A percentile compares a stretch with the other conserved stretches of the same genome.
Evolutionary conservation across 2,113 vertebrate genomes (phyloP).

Genomic region (Nymphicus hollandicus): DNA sequence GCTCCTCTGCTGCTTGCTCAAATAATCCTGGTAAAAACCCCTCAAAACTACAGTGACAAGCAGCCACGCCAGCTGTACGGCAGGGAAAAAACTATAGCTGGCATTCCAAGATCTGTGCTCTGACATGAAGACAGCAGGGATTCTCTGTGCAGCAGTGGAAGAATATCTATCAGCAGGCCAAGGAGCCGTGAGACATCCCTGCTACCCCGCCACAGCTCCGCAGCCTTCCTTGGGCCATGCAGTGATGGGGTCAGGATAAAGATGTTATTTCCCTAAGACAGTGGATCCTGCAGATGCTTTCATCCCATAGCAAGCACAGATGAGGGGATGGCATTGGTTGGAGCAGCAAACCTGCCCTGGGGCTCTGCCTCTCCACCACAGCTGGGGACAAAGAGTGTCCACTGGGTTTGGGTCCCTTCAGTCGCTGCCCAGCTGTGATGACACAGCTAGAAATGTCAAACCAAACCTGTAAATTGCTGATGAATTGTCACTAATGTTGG

Average conservation of each 20-base stretch:
- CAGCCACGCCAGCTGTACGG: neutral
- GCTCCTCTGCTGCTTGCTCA: neutral
- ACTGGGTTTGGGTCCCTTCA: neutral
- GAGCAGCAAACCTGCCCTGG: neutral
- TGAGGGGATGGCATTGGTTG: neutral
- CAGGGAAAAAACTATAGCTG: neutral
- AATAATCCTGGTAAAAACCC: neutral
- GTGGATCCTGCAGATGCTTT: neutral
- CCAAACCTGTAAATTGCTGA: neutral
- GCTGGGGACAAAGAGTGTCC: neutral
- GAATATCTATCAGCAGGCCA: neutral
- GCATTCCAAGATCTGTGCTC: neutral
- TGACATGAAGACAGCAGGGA: neutral
- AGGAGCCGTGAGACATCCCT: neutral
- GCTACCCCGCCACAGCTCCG: fast-evolving
- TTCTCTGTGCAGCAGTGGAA: neutral
- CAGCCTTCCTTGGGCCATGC: neutral
- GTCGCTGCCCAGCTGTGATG: neutral
- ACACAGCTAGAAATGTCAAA: neutral
- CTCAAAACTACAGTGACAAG: neutral
- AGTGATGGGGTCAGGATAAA: neutral
- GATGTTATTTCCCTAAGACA: neutral
- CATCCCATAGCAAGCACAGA: neutral
- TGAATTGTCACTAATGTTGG: neutral
- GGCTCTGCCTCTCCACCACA: neutral